Evolutionary conservation across 2,113 vertebrate species (phyloP).

Genomic region (Thunnus thynnus): DNA sequence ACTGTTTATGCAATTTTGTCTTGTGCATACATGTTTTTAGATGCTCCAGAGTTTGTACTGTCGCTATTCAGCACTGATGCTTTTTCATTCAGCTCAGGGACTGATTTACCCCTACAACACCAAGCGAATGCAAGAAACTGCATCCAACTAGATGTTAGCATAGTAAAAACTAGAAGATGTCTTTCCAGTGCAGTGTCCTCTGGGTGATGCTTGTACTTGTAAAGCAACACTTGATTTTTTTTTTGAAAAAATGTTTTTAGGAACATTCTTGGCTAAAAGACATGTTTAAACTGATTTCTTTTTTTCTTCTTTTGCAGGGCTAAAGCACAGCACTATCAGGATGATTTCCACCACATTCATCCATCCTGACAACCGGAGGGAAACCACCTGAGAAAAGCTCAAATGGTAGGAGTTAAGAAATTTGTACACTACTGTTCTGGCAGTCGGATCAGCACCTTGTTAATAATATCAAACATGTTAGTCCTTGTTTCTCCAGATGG

Average conservation of each 20-base stretch:
- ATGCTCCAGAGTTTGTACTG: not conserved
- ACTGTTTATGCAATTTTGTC: not conserved
- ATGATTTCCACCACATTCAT: slow-evolving; percentile 48
- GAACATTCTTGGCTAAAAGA: not conserved
- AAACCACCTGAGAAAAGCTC: slow-evolving; percentile 41
- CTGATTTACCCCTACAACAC: not conserved
- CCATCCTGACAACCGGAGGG: slow-evolving; percentile 18
- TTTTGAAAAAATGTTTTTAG: slow-evolving; percentile 6
- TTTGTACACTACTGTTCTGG: slow-evolving; percentile 13
- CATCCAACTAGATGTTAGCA: not conserved
- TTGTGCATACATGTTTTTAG: not conserved
- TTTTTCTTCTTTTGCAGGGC: slow-evolving; percentile 44
- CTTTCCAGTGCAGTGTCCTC: not conserved
- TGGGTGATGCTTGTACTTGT: not conserved
- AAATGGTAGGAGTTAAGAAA: slow-evolving; percentile 47
- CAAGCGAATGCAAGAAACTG: too few species aligned
- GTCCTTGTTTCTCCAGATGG: too few species aligned
- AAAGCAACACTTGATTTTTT: not conserved
- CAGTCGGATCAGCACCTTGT: slow-evolving; percentile 3
- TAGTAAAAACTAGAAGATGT: not conserved
- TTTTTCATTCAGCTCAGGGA: not conserved
- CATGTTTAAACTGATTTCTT: slow-evolving; percentile 28
- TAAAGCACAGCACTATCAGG: slow-evolving; percentile 2
- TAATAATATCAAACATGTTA: too few species aligned
- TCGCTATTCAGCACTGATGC: not conserved